These are phyloP conservation scores for Helarctos malayanus DNA, from an alignment of 2,797 vertebrate species.

Conservation along the genomic window DNA sequence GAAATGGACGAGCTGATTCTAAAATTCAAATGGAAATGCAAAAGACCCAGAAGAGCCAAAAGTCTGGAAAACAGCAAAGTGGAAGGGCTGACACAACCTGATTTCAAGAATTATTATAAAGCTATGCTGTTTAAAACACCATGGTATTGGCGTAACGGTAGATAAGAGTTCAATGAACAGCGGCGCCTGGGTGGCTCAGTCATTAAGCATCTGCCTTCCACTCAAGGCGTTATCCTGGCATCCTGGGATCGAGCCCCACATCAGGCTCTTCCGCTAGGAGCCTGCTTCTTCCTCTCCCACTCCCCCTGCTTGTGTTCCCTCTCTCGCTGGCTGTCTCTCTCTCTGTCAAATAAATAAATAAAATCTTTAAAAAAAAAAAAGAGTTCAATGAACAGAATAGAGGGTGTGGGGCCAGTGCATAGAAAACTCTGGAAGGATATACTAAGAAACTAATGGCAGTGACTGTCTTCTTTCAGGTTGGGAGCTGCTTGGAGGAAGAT, in stretches of 20 bases:
- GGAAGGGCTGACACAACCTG: neutral
- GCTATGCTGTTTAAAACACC: neutral
- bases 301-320: too few species aligned
- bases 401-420: neutral
- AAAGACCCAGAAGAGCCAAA: neutral
- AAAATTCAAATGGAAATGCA: conserved; percentile 5
- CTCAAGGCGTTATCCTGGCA: too few species aligned
- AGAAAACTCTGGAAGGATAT: neutral
- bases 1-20: neutral
- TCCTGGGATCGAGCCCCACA: too few species aligned
- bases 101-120: neutral
- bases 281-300: too few species aligned
- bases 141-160: neutral
- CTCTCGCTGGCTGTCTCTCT: too few species aligned
- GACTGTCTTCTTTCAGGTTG: neutral
- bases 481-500: neutral
- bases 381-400: neutral
- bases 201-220: too few species aligned
- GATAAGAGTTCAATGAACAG: neutral
- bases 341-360: too few species aligned
- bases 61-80: neutral
- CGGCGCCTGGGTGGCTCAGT: too few species aligned
- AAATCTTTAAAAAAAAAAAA: too few species aligned
- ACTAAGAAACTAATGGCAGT: neutral
- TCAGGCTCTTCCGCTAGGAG: too few species aligned